A percentile compares a stretch with the other conserved stretches of the same genome.
Evolutionary conservation across 2,888 invertebrate genomes (phyloP).

Genomic region (Volucella bombylans): DNA sequence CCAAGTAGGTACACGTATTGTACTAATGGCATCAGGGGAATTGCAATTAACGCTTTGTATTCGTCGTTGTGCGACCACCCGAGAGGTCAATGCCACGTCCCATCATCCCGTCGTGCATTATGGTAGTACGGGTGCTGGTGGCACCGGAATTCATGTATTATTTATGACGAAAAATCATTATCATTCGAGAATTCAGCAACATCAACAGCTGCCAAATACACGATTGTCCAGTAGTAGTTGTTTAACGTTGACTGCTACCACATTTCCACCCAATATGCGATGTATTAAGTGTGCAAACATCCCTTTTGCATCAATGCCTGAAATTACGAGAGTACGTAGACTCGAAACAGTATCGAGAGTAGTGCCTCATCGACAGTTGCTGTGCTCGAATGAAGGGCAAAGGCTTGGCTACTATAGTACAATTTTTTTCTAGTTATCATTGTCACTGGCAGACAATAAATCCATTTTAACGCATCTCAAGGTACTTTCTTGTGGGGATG

Average conservation of each 20-base stretch:
- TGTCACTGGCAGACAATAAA: conserved; percentile 61
- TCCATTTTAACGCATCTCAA: conserved; percentile 3
- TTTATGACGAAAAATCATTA: conserved; percentile 74
- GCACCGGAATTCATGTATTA: conserved; percentile 79
- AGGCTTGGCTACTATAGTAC: conserved; percentile 8
- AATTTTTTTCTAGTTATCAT: conserved; percentile 39
- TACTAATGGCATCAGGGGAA: conserved; percentile 92
- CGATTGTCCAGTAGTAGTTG: conserved; percentile 63
- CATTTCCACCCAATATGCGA: conserved; percentile 76
- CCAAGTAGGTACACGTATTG: no score
- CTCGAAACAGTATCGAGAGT: conserved; percentile 58
- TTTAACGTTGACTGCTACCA: conserved; percentile 69
- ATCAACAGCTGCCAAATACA: conserved; percentile 52
- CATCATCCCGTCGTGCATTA: conserved; percentile 77
- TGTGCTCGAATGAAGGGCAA: conserved; percentile 43
- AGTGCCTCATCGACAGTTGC: conserved; percentile 62
- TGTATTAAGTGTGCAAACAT: conserved; percentile 58
- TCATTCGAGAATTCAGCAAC: conserved; percentile 50
- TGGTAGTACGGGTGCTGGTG: conserved; percentile 82
- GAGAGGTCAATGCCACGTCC: conserved; percentile 83
- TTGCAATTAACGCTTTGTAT: conserved; percentile 94
- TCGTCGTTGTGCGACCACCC: conserved; percentile 93
- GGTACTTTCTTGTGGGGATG: conserved; percentile 3
- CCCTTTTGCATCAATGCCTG: conserved; percentile 67
- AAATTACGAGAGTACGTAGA: conserved; percentile 64